Evolutionary conservation across 2,113 vertebrate genomes (phyloP).

Genomic region (Ranitomeya imitator): DNA sequence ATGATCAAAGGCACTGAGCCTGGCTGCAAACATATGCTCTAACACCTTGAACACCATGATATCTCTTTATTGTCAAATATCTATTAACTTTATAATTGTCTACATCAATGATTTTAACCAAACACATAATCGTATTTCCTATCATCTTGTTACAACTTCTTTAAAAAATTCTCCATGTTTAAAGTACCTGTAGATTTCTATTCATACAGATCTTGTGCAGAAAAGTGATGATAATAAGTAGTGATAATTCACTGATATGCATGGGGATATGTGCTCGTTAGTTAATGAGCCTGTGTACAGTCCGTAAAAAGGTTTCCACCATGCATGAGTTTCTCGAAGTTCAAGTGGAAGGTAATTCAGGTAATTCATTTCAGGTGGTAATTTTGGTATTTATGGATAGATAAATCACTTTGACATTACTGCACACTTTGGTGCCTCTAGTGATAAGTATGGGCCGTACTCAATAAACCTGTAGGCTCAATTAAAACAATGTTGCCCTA

Average conservation of each 20-base stretch:
- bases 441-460: constrained; percentile 43
- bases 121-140: neutral
- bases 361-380: constrained; percentile 27
- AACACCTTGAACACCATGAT: no score
- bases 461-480: constrained; percentile 50
- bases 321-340: neutral
- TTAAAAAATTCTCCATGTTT: neutral
- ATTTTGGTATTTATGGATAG: constrained; percentile 14
- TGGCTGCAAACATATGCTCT: no score
- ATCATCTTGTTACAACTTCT: neutral
- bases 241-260: neutral
- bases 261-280: neutral
- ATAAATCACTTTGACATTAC: constrained; percentile 48
- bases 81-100: neutral
- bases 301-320: neutral
- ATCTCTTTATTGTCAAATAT: neutral
- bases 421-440: constrained; percentile 40
- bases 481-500: constrained; percentile 50
- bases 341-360: constrained; percentile 2
- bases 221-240: neutral
- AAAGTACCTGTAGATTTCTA: neutral
- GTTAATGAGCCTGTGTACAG: neutral
- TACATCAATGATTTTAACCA: neutral
- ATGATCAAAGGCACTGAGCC: no score
- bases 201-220: neutral